Base-by-base conservation (phyloP, 2,888 invertebrate species). In the Caradrina kadenii region DNA sequence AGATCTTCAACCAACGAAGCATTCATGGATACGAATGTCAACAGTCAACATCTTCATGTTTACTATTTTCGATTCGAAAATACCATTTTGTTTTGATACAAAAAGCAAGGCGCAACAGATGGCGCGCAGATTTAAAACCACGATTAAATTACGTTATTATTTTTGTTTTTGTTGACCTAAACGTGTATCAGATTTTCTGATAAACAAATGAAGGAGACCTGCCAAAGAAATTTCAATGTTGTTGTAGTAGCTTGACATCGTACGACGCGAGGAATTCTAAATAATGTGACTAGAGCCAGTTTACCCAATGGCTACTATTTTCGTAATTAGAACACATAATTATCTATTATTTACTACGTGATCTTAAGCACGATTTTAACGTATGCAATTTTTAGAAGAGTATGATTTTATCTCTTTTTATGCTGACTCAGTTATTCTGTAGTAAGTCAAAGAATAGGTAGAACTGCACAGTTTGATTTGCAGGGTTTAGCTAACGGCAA, bases 81-180 rank as follows among this genome's bases (percentile, higher is more conserved):
- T 67, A 70, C 48, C 22, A 55, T 69, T 69, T 67, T 81, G 70
- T 79, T 73, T 81, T 73, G 62, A 58, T 64, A 63, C 69, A 73
- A 74, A 4, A 45, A 35, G 22, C 54, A 54, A 50, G n/a, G 4
- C 45, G 45, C 22, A 50, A n/a, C 66, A 79, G 22, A 26, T 73
- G 64, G 35, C 83, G 76, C 81, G 79, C 76, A 80, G 50, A 80
- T 66, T 60, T 62, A 15, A 42, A 11, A 62, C n/a, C 3, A 49
- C 22, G 35, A 63, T 45, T 61, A 21, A 15, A 35, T 65, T 48
- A 53, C 54, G 49, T 69, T n/a, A 58, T 63, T 56, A 49, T 71
- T 71, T 73, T 70, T 65, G 55, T 70, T 71, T 62, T 55, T 58
- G 26, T 60, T 13, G 65, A 64, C 42, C 22, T 59, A 65, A 60